A percentile compares a stretch with the other conserved stretches of the same genome.
These are phyloP conservation scores for Bombus confusus DNA, from an alignment of 1,140 invertebrate species.

Conservation along the genomic window DNA sequence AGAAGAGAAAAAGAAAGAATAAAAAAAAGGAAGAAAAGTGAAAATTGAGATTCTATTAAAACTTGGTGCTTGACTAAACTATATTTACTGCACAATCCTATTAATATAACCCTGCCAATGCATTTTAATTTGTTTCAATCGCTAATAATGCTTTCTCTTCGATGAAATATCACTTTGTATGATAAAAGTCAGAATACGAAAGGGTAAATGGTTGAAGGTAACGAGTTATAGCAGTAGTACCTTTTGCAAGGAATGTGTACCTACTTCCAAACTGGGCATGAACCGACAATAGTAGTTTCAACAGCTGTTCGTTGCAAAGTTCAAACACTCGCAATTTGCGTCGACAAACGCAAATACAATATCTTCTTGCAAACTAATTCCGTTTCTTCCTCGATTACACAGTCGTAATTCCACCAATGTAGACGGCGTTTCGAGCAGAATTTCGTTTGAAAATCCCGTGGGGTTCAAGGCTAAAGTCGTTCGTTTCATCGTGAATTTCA, in stretches of 20 bases:
- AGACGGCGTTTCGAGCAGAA: neutral
- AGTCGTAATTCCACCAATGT: neutral
- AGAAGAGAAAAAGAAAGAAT: too few relatives aligned
- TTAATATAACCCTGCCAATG: too few relatives aligned
- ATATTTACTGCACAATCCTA: too few relatives aligned
- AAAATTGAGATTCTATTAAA: too few relatives aligned
- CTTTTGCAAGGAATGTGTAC: neutral
- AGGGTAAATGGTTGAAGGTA: neutral
- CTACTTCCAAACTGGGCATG: neutral
- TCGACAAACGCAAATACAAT: neutral
- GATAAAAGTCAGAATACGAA: neutral
- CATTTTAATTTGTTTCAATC: too few relatives aligned
- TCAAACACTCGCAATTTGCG: neutral
- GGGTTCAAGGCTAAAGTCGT: slow-evolving; percentile 18
- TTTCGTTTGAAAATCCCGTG: neutral
- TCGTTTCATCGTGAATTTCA: slow-evolving; percentile 9
- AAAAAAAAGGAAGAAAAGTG: too few relatives aligned
- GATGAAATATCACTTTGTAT: too few relatives aligned
- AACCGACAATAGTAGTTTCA: neutral
- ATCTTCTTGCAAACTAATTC: neutral
- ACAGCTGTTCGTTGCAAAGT: neutral
- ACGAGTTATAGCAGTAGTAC: neutral
- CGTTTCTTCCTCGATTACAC: neutral
- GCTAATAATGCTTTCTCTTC: too few relatives aligned
- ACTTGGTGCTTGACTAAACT: too few relatives aligned